These are phyloP conservation scores for Carduelis carduelis DNA, from an alignment of 2,797 vertebrate species.

Conservation along the genomic window DNA sequence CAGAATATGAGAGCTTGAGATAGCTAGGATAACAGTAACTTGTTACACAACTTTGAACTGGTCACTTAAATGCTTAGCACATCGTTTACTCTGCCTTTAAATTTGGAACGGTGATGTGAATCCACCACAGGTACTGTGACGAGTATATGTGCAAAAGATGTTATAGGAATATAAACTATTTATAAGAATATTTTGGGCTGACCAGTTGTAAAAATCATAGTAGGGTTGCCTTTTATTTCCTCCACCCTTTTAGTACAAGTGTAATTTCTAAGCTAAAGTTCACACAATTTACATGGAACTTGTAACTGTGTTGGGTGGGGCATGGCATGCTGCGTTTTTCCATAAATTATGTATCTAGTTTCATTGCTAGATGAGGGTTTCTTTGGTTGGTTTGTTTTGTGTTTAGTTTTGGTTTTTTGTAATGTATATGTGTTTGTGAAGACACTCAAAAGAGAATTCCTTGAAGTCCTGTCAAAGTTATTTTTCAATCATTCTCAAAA, in stretches of 20 bases:
- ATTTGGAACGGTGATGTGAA: background rate
- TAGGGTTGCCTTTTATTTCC: fast-evolving
- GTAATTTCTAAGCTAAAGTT: background rate
- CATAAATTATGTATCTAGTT: background rate
- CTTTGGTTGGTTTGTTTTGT: no score
- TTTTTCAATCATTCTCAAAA: background rate
- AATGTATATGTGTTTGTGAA: background rate
- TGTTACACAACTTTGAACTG: background rate
- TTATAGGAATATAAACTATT: background rate
- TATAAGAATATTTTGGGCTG: background rate
- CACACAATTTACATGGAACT: background rate
- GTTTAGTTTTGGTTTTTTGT: background rate
- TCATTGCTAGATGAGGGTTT: background rate
- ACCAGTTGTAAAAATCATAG: background rate
- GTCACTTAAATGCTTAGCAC: background rate
- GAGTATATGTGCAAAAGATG: background rate
- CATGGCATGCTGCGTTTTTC: background rate
- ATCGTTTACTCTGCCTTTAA: background rate
- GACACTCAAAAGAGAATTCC: background rate
- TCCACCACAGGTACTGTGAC: background rate
- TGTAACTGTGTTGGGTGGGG: background rate
- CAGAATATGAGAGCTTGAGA: background rate
- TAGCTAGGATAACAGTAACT: background rate
- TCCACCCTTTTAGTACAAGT: background rate
- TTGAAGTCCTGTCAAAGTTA: background rate